A percentile compares a stretch with the other conserved stretches of the same genome.
Evolutionary conservation across 2,888 invertebrate genomes (phyloP).

Genomic region (Galeopsomyia nigrocyanea): DNA sequence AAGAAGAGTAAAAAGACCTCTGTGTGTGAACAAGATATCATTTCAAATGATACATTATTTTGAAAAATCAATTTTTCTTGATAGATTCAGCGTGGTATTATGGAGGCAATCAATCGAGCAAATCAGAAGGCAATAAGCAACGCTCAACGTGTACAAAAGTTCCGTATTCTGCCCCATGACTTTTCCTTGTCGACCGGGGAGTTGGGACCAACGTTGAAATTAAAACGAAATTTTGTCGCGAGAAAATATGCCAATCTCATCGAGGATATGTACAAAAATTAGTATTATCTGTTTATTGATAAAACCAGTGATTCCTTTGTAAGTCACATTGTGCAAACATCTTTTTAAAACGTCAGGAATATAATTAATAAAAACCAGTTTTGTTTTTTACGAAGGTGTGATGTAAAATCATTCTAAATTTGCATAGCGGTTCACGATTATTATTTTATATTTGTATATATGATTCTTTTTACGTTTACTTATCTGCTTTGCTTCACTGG

Average conservation of each 20-base stretch:
- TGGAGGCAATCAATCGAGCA: conserved; percentile 82
- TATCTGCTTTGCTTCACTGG: too few relatives aligned
- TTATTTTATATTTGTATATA: too few relatives aligned
- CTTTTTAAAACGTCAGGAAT: conserved; percentile 32
- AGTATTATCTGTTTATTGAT: too few relatives aligned
- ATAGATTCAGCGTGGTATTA: conserved; percentile 80
- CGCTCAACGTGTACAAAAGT: conserved; percentile 91
- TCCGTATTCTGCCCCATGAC: conserved; percentile 84
- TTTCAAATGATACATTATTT: too few relatives aligned
- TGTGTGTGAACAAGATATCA: background rate
- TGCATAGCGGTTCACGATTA: too few relatives aligned
- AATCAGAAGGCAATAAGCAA: conserved; percentile 86
- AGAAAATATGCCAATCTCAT: conserved; percentile 84
- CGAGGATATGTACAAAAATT: conserved; percentile 78
- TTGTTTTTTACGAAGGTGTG: too few relatives aligned
- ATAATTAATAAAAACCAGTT: conserved; percentile 26
- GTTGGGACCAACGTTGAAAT: conserved; percentile 92
- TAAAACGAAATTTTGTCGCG: conserved; percentile 82
- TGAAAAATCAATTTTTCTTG: conserved; percentile 46
- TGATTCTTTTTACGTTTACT: too few relatives aligned
- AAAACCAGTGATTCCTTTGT: too few relatives aligned
- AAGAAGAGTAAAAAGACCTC: background rate
- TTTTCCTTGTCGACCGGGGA: conserved; percentile 90
- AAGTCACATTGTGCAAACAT: background rate
- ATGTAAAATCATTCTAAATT: too few relatives aligned